phyloP scores from a whole-genome alignment of 2,113 vertebrate species.

The Phrynocephalus versicolor region DNA sequence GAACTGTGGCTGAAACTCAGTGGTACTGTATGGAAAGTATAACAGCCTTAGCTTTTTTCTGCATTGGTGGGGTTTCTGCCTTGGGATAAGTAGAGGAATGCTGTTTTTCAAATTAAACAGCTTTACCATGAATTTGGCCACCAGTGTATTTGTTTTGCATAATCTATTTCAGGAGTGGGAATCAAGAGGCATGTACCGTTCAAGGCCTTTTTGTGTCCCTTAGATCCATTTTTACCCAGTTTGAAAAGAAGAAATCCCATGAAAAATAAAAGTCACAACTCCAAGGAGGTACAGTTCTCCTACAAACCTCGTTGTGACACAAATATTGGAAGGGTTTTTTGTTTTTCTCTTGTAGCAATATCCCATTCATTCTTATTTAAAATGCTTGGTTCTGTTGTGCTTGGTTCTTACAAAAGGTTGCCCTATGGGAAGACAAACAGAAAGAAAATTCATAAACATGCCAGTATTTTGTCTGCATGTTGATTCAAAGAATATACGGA shows the following conservation, averaged over 20 bases:
- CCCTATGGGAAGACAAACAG: not conserved
- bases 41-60: not conserved
- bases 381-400: not conserved
- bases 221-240: no score
- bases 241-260: no score
- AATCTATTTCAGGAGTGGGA: no score
- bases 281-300: no score
- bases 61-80: not conserved
- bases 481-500: not conserved
- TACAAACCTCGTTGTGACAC: no score
- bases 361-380: not conserved
- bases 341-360: no score
- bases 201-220: no score
- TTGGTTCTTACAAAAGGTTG: not conserved
- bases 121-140: not conserved
- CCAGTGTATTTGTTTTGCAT: not conserved
- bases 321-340: no score
- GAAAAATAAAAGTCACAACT: no score
- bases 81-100: not conserved
- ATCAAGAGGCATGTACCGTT: no score
- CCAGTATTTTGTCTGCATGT: not conserved
- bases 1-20: not conserved
- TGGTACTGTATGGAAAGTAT: not conserved
- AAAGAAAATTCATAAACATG: not conserved
- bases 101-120: not conserved